Evolutionary conservation across 2,888 invertebrate species (phyloP).

Genomic region (Ametastegia equiseti): DNA sequence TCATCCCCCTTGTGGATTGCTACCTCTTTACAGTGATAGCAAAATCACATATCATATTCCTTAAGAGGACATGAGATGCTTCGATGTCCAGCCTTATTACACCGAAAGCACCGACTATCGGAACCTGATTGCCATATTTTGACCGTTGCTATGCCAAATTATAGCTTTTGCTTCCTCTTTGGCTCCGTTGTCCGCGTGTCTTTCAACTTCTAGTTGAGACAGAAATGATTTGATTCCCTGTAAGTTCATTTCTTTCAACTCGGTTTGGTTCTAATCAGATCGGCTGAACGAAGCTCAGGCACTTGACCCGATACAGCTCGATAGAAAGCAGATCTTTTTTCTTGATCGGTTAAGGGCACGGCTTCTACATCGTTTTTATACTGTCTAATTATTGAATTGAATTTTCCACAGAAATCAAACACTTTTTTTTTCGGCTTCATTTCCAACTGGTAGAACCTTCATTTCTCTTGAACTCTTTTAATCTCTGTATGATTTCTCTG

Average conservation of each 20-base stretch:
- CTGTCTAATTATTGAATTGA: no score
- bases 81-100: no score
- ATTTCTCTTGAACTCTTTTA: constrained; percentile 49
- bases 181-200: constrained; percentile 17
- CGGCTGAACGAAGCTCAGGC: constrained; percentile 47
- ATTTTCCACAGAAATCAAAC: no score
- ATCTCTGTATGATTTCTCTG: constrained; percentile 50
- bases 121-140: no score
- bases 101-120: no score
- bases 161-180: constrained; percentile 38
- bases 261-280: constrained; percentile 46
- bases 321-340: constrained; percentile 52
- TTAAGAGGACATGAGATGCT: no score
- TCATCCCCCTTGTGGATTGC: constrained; percentile 46
- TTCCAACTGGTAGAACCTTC: constrained; percentile 52
- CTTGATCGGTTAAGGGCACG: constrained; percentile 52
- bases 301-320: constrained; percentile 44
- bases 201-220: constrained; percentile 50
- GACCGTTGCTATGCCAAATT: constrained; percentile 14
- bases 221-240: constrained; percentile 53
- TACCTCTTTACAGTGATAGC: constrained; percentile 50
- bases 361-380: no score
- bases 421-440: no score
- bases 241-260: constrained; percentile 50
- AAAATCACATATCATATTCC: constrained; percentile 50